Base-by-base conservation (phyloP, 2,888 invertebrate species). In the Caenorhabditis parvicauda region DNA sequence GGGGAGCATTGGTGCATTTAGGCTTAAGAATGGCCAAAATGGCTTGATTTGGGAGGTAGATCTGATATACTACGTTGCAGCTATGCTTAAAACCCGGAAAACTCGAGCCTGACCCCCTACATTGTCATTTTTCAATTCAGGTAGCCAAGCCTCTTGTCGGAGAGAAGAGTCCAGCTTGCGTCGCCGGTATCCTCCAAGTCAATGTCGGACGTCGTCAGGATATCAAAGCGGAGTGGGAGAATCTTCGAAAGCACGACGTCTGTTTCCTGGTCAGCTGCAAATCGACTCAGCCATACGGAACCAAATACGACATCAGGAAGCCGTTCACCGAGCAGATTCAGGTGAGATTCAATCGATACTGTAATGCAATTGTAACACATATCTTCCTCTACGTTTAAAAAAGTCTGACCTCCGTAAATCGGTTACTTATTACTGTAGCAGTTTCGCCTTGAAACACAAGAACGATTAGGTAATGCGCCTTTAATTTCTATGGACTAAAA, bases 151-250 rank as follows among this genome's bases (percentile, higher is more conserved):
- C 87, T 4, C 82, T 84, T 50, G 83, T 87, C 29, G 86, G 98
- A 0, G 95, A 98, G 82, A 91, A 90, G 77, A 88, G 92, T 43
- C 98, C 98, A 0, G 92, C 95, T 0, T 85, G 92, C 53, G 98
- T 99, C 0, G 86, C 94, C 39, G 96, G 95, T 4, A 96, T 98
- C 81, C 89, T 98, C 3, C 89, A 90, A 0, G 89, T 99, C 3
- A 92, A 92, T 42, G 86, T 99, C 21, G 91, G 90, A 76, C 90
- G 94, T 0, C 86, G 92, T 7, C 87, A 88, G 45, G 92, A 94
- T 81, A 90, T 98, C 63, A 93, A 94, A 82, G 86, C 87, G 6
- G 98, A 98, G 83, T 99, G 98, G 98, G 94, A 96, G 83, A 89
- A 89, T 75, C 84, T 98, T 39, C 86, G 96, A 51, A 94, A 93